Conservation (phyloP, 1,140 invertebrate genomes). For the Neelides sp. region DNA sequence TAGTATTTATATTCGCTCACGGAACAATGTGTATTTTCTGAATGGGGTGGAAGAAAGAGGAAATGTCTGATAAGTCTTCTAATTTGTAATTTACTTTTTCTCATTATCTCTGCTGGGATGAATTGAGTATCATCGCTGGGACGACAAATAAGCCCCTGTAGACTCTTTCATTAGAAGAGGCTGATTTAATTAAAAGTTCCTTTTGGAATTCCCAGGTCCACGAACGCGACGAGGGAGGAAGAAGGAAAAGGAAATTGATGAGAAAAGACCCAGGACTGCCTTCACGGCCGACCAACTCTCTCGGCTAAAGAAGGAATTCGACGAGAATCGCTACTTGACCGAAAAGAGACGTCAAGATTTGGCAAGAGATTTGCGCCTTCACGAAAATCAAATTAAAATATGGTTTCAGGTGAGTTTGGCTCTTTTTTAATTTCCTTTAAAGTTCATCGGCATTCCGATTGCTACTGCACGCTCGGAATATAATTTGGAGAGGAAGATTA, state of each 20-base stretch:
- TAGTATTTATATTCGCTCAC: too few species aligned
- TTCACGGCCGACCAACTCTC: constrained; percentile 91
- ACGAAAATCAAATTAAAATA: constrained; percentile 92
- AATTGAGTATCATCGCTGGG: neutral
- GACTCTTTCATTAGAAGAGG: neutral
- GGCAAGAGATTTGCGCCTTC: constrained; percentile 81
- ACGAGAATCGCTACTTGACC: constrained; percentile 88
- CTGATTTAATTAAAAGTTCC: neutral
- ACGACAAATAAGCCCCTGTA: neutral
- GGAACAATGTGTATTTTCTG: too few species aligned
- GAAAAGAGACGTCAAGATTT: constrained; percentile 82
- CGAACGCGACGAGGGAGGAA: constrained; percentile 42
- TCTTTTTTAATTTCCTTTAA: too few species aligned
- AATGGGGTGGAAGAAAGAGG: neutral
- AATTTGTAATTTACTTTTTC: neutral
- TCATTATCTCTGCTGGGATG: neutral
- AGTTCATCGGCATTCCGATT: too few species aligned
- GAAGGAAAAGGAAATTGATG: constrained; percentile 50
- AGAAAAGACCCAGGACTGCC: constrained; percentile 91
- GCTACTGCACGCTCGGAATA: too few species aligned
- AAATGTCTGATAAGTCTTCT: neutral
- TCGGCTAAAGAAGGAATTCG: constrained; percentile 84
- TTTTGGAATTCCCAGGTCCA: constrained; percentile 53
- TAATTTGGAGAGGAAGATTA: too few species aligned
- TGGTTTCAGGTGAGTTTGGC: constrained; percentile 32